Evolutionary conservation across 2,888 invertebrate genomes (phyloP).

Genomic region (Cylloceria caligata): DNA sequence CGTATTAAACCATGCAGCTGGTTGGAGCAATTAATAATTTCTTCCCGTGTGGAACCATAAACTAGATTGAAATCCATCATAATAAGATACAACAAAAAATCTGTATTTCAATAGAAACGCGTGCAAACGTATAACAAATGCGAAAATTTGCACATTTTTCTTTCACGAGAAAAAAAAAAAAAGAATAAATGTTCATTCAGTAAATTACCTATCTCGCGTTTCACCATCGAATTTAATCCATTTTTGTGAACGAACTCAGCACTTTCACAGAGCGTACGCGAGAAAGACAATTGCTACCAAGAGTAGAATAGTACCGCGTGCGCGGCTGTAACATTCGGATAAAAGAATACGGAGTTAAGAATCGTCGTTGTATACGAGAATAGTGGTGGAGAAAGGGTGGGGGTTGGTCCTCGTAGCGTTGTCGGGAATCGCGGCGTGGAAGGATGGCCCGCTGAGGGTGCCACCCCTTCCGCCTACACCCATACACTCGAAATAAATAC

Average conservation of each 20-base stretch:
- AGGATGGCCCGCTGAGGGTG: conserved; percentile 55
- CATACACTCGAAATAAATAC: conserved; percentile 83
- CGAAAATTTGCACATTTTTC: conserved; percentile 15
- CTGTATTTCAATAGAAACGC: neutral
- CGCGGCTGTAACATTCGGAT: conserved; percentile 78
- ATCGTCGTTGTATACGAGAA: conserved; percentile 58
- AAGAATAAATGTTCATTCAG: conserved; percentile 2
- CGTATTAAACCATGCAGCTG: too few species aligned
- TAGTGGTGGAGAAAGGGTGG: conserved; percentile 65
- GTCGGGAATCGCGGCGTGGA: conserved; percentile 25
- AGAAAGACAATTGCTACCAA: conserved; percentile 76
- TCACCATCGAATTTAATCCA: conserved; percentile 51
- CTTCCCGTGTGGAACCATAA: too few species aligned
- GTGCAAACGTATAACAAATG: neutral
- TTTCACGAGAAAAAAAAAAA: conserved; percentile 2
- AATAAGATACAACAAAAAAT: neutral
- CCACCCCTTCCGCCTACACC: conserved; percentile 67
- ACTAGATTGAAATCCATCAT: too few species aligned
- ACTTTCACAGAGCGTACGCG: conserved; percentile 20
- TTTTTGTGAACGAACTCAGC: conserved; percentile 27
- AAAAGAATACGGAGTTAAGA: conserved; percentile 81
- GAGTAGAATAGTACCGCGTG: conserved; percentile 74
- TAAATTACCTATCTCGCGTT: conserved; percentile 40
- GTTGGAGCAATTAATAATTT: too few species aligned
- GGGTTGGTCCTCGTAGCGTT: conserved; percentile 36